Evolutionary conservation across 2,888 invertebrate species (phyloP), one percentile per base, ranked within the genome.

Genomic region (Phengaris arion): DNA sequence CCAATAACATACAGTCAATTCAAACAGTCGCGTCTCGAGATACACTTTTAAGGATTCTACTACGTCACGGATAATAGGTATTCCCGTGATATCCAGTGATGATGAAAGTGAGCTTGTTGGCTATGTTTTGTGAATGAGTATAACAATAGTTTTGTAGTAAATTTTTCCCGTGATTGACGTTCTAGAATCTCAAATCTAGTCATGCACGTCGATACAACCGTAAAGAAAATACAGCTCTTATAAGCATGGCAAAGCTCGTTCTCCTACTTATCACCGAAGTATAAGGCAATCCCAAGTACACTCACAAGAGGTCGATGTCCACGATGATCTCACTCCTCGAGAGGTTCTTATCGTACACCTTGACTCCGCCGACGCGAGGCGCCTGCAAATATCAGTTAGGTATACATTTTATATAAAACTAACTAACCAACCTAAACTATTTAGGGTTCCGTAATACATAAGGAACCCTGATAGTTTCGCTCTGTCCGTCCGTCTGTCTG

Each of bases 311-410:
- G 92, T 99, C 99, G 82, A 99, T 93, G 89, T 99, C 99, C 96
- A 99, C 96, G 83, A 99, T 97, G 82, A 99, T 98, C 94, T 99
- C 99, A 94, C 98, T 95, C 86, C 99, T 95, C 48, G 97, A 96
- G 51, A 98, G 96, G 88, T 98, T 98, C 88, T 97, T 97, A 82
- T 98, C 98, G 88, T 99, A 99, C 10, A 99, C 98, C 94, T 99
- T 99, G 4, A 99, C 96, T 74, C 99, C 99, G 77, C 98, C 98
- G 82, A 99, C 96, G 80, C 98, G 95, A 7, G 98, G 97, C 45
- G 99, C 98, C 97, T 98, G 89, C 13, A 94, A 94, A 76, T 59
- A 77, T 77, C 10, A 15, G 75, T 74, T 75, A 74, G 35, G n/a
- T n/a, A 55, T 55, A 45, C 6, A 13, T 15, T 22, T 59, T 22